A percentile compares a stretch with the other conserved stretches of the same genome.
phyloP scores from a whole-genome alignment of 2,888 invertebrate genomes.

The Rotaria magnacalcarata region DNA sequence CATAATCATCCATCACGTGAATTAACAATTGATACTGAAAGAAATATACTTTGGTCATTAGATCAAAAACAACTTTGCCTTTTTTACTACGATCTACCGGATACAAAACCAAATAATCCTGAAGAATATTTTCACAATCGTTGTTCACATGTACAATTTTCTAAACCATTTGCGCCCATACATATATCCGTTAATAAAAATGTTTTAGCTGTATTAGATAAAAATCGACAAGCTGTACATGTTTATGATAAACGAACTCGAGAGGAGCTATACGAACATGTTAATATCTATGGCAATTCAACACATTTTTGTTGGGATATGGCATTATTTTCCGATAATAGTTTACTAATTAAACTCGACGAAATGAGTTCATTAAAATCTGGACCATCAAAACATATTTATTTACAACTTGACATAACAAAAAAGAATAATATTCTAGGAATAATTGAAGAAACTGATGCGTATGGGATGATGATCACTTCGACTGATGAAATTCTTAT shows the following conservation, averaged over 20 bases:
- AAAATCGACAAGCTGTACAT: conserved; percentile 16
- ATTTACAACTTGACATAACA: conserved; percentile 9
- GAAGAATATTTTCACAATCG: neutral
- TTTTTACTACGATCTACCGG: conserved; percentile 2
- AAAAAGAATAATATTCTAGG: neutral
- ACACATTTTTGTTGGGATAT: conserved; percentile 30
- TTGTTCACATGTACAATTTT: conserved; percentile 15
- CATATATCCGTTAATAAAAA: conserved; percentile 20
- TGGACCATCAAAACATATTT: conserved; percentile 19
- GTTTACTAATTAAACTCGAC: neutral
- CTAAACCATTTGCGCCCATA: conserved; percentile 23
- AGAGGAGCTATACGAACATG: neutral
- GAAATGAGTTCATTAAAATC: neutral
- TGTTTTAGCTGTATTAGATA: conserved; percentile 13
- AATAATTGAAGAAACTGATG: neutral
- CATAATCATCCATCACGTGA: conserved; percentile 15
- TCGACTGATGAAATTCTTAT: neutral
- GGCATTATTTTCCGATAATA: conserved; percentile 33
- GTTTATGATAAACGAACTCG: conserved; percentile 11
- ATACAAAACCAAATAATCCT: neutral
- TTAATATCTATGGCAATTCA: neutral
- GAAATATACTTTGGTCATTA: conserved; percentile 13
- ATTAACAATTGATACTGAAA: neutral
- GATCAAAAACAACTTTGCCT: neutral
- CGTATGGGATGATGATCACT: conserved; percentile 3